Conservation (phyloP, 2,888 invertebrate genomes). For the Cantharis rufa region DNA sequence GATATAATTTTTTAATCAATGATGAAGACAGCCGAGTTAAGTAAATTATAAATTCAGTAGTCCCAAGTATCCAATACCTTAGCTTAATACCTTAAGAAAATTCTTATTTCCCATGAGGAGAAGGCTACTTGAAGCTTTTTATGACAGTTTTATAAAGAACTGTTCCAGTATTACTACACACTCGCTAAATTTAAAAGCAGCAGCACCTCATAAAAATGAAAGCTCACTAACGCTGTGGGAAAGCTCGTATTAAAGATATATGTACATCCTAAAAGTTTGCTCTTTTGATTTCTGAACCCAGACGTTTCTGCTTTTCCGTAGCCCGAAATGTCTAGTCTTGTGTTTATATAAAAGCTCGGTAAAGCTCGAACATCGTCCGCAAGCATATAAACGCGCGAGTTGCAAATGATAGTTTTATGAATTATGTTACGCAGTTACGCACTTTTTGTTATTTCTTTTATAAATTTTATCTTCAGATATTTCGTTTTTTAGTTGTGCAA, state of each 20-base stretch:
- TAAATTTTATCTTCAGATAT: conserved; percentile 3
- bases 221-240: conserved; percentile 9
- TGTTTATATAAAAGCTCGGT: neutral
- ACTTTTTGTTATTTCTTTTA: conserved; percentile 8
- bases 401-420: conserved; percentile 7
- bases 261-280: neutral
- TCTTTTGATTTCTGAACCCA: conserved; percentile 5
- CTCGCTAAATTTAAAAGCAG: conserved; percentile 9
- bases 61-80: neutral
- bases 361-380: neutral
- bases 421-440: neutral
- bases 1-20: neutral
- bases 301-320: neutral
- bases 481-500: neutral
- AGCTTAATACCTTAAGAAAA: neutral
- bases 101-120: conserved; percentile 8
- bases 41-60: neutral
- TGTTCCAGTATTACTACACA: neutral
- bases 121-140: conserved; percentile 7
- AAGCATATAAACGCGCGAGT: neutral
- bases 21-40: neutral
- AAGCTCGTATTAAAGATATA: conserved; percentile 13
- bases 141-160: conserved; percentile 6
- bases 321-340: neutral
- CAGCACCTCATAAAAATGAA: conserved; percentile 9